Conservation (phyloP, 1,140 invertebrate species). For the Drosophila ogumai region DNA sequence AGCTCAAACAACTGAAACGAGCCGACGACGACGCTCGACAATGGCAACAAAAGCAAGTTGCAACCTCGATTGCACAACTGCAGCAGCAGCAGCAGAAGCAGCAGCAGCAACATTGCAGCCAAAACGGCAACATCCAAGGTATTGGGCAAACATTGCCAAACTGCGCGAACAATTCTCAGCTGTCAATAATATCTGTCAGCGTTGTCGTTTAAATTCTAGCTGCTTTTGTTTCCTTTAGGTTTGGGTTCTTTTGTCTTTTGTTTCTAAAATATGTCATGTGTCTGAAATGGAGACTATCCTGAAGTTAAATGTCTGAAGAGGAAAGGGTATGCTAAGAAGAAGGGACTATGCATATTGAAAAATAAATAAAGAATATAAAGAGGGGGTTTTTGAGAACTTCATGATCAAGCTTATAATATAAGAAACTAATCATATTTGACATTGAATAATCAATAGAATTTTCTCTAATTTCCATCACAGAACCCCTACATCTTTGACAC, state of each 20-base stretch:
- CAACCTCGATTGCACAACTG: conserved; percentile 60
- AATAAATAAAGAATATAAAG: too few species aligned
- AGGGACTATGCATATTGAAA: neutral
- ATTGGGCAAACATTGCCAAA: conserved; percentile 74
- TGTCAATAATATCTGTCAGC: conserved; percentile 78
- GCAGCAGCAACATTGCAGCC: conserved; percentile 25
- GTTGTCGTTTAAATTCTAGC: conserved; percentile 22
- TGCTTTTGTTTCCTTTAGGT: conserved; percentile 13
- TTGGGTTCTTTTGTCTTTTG: conserved; percentile 1
- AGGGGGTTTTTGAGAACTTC: too few species aligned
- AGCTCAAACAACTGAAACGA: conserved; percentile 74
- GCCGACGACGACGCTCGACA: conserved; percentile 41
- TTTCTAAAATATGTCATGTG: conserved; percentile 28
- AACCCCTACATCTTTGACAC: neutral
- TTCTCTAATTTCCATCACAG: neutral
- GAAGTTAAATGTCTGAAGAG: neutral
- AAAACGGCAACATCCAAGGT: conserved; percentile 38
- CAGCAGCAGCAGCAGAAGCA: conserved; percentile 32
- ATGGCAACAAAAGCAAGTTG: conserved; percentile 18
- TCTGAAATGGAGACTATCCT: neutral
- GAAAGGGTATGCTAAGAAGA: neutral
- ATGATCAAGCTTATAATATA: too few species aligned
- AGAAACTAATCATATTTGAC: neutral
- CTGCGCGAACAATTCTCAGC: conserved; percentile 78
- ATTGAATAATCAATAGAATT: too few species aligned